Evolutionary conservation across 2,888 invertebrate species (phyloP), one percentile per base, ranked within the genome.

Genomic region (Drosophila mayaguana): DNA sequence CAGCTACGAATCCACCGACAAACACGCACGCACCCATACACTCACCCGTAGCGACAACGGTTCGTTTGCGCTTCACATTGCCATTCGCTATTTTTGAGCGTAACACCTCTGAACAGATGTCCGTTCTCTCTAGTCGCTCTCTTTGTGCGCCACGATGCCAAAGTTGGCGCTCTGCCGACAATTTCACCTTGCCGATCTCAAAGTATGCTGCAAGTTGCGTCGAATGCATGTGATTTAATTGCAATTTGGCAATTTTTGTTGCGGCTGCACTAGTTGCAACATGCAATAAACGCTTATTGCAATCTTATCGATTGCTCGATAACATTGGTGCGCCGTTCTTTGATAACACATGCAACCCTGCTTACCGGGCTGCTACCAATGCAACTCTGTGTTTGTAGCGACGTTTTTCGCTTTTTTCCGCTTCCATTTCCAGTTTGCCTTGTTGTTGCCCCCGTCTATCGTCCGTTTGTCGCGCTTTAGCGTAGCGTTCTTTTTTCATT

Each of bases 351-450:
- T 73, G 87, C 87, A 86, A 83, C 87, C 67, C 83, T 86, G 88
- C 64, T 69, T 65, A 56, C 80, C 84, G 86, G 86, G 83, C 80
- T 85, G 80, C 65, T 61, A 53, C 28, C 38, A 57, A 68, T 84
- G 83, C 83, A 88, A 84, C 83, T 84, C 83, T 84, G 87, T 83
- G 89, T 84, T 84, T 89, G 84, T 77, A 80, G 77, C 81, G 69
- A 74, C 78, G 81, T 64, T 80, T 79, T 75, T 76, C 68, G 64
- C 67, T 73, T 81, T 84, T 83, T 87, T 87, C 88, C 89, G 84
- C 87, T 87, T 84, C 81, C 84, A 84, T 89, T 84, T 84, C 89
- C 84, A 84, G 84, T 84, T 84, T 84, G 84, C 74, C 77, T 87
- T 80, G 64, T 80, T 81, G 76, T 82, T 82, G 68, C 68, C 80